Percentiles rank a stretch among this genome's conserved stretches.
phyloP scores from a whole-genome alignment of 2,113 vertebrate genomes.

The Syngnathus typhle region DNA sequence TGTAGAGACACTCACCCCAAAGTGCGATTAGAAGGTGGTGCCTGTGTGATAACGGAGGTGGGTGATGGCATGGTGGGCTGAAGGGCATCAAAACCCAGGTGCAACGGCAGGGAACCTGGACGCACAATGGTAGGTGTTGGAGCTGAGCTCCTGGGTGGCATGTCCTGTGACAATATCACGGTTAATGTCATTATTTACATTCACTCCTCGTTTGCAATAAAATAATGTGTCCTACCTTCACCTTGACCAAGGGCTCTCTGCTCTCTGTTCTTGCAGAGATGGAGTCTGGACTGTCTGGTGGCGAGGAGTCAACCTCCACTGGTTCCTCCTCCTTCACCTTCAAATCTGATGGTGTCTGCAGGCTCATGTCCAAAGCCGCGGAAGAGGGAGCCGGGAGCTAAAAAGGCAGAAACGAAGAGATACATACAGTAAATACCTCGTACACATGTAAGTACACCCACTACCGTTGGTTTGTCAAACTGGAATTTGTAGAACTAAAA shows the following conservation, averaged over 20 bases:
- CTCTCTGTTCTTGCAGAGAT: constrained; percentile 67
- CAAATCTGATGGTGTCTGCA: constrained; percentile 82
- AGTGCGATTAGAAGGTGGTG: constrained; percentile 88
- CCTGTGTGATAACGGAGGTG: constrained; percentile 94
- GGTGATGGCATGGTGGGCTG: constrained; percentile 93
- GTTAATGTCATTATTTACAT: neutral
- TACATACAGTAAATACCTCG: neutral
- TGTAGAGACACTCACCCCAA: constrained; percentile 79
- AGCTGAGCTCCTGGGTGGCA: constrained; percentile 77
- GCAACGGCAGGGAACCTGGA: constrained; percentile 88
- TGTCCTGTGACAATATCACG: constrained; percentile 58
- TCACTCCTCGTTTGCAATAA: neutral
- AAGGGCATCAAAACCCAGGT: constrained; percentile 84
- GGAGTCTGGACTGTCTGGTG: constrained; percentile 80
- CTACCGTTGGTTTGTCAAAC: neutral
- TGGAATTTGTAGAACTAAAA: neutral
- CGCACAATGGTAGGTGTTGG: constrained; percentile 91
- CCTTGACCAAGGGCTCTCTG: constrained; percentile 49
- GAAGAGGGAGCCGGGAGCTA: constrained; percentile 64
- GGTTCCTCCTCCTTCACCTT: constrained; percentile 88
- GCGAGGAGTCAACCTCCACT: constrained; percentile 87
- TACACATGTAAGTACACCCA: neutral
- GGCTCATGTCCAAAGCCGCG: constrained; percentile 86
- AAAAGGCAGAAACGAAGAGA: constrained; percentile 8
- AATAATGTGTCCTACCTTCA: constrained; percentile 48